Conservation (phyloP, 1,140 invertebrate species). For the Sarcophaga peregrina region DNA sequence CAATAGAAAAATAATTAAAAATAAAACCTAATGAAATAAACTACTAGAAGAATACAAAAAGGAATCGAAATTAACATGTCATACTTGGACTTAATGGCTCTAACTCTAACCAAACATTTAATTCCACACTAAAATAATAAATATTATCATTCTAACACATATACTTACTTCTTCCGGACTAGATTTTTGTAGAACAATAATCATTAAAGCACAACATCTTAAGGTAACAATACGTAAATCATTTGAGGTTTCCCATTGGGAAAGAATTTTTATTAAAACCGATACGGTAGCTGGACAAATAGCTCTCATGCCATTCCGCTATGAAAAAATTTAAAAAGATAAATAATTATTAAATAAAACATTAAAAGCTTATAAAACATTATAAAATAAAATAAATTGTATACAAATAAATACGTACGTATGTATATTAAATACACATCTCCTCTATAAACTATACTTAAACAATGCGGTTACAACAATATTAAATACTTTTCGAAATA, state of each 20-base stretch:
- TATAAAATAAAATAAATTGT: conserved; percentile 2
- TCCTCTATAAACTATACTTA: not conserved
- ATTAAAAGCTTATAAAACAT: not conserved
- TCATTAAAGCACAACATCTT: conserved; percentile 71
- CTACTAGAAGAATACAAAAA: too few species aligned
- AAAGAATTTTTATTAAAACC: conserved; percentile 69
- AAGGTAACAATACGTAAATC: conserved; percentile 67
- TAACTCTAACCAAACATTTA: too few species aligned
- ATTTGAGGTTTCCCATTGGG: conserved; percentile 62
- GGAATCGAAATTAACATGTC: too few species aligned
- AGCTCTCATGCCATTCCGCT: conserved; percentile 73
- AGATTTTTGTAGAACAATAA: conserved; percentile 70
- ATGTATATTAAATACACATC: not conserved
- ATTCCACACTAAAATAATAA: too few species aligned
- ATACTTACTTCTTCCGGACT: conserved; percentile 72
- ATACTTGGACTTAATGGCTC: too few species aligned
- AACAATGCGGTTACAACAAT: not conserved
- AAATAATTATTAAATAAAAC: conserved; percentile 22
- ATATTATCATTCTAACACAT: not conserved
- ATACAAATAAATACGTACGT: conserved; percentile 14
- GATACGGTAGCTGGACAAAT: conserved; percentile 74
- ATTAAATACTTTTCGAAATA: conserved; percentile 34
- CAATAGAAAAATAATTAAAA: too few species aligned
- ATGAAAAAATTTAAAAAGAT: conserved; percentile 30
- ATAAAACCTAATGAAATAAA: too few species aligned